Percentiles rank a stretch among this genome's conserved stretches.
phyloP scores from a whole-genome alignment of 1,140 invertebrate genomes.

The Drosophila mojavensis region DNA sequence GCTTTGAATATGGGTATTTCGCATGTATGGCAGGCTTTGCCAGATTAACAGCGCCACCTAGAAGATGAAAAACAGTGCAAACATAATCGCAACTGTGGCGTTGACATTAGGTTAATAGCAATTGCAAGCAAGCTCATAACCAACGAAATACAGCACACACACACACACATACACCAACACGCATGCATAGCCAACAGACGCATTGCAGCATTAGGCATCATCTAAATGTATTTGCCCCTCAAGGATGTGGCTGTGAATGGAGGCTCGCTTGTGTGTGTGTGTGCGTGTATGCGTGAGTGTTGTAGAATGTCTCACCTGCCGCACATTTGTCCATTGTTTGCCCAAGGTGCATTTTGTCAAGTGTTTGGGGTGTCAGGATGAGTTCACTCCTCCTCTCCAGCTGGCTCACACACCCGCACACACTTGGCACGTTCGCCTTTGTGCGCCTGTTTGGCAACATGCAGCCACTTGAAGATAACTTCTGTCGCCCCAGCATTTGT shows the following conservation, averaged over 20 bases:
- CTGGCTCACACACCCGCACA: conserved; percentile 48
- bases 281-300: background rate
- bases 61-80: conserved; percentile 28
- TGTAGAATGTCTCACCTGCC: conserved; percentile 3
- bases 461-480: conserved; percentile 71
- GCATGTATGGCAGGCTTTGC: conserved; percentile 5
- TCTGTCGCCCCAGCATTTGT: conserved; percentile 55
- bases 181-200: conserved; percentile 27
- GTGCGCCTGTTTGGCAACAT: conserved; percentile 73
- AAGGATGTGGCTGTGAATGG: conserved; percentile 2
- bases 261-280: background rate
- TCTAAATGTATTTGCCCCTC: conserved; percentile 28
- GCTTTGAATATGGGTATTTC: conserved; percentile 8
- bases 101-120: conserved; percentile 58
- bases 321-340: conserved; percentile 67
- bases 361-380: conserved; percentile 44
- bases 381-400: conserved; percentile 45
- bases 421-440: conserved; percentile 75
- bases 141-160: conserved; percentile 49
- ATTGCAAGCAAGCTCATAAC: conserved; percentile 30
- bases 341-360: conserved; percentile 57
- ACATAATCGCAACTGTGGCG: conserved; percentile 43
- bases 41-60: conserved; percentile 9
- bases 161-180: background rate
- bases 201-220: conserved; percentile 29